A percentile compares a stretch with the other conserved stretches of the same genome.
Evolutionary conservation across 2,888 invertebrate species (phyloP).

Genomic region (Girardia tigrina): DNA sequence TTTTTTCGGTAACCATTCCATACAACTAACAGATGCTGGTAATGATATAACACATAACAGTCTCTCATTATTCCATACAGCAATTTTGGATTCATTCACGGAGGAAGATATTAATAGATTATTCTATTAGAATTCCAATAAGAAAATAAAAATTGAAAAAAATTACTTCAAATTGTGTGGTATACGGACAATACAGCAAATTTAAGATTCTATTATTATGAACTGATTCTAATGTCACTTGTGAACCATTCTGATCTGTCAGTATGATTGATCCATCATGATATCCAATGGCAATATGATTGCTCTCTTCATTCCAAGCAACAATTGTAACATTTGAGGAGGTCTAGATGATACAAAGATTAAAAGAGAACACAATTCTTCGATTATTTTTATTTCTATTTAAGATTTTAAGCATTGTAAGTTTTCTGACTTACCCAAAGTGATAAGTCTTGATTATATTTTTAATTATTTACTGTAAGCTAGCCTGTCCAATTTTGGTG

Average conservation of each 20-base stretch:
- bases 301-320: background rate
- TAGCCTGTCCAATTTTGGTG: no score
- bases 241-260: background rate
- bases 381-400: no score
- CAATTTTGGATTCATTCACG: background rate
- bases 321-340: background rate
- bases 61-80: background rate
- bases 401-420: no score
- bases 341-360: background rate
- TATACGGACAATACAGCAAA: constrained; percentile 3
- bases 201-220: background rate
- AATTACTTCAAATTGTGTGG: background rate
- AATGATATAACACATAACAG: background rate
- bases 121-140: background rate
- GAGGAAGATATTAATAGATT: background rate
- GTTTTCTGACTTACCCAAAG: no score
- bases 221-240: background rate
- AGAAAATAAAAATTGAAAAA: background rate
- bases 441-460: no score
- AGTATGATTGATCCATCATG: constrained; percentile 3
- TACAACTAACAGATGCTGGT: background rate
- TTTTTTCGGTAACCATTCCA: constrained; percentile 7
- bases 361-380: no score
- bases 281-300: constrained; percentile 9
- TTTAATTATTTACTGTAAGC: no score